Base-by-base conservation (phyloP, 23 tunicate species). In the Trididemnum miniatum region DNA sequence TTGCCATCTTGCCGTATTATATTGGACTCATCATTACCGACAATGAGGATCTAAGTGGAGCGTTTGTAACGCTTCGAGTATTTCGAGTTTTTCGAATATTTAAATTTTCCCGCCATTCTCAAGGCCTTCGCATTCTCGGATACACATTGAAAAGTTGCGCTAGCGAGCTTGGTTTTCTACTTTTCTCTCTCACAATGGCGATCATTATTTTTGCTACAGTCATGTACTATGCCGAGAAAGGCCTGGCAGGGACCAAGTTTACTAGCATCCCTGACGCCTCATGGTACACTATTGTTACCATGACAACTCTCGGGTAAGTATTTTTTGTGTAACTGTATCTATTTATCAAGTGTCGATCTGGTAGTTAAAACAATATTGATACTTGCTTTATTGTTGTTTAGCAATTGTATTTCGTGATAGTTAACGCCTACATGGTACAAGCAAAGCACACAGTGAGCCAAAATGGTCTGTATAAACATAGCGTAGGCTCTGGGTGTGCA, bases 61-160 rank as follows among this genome's bases (percentile, higher is more conserved):
- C 99, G n/a, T 95, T 95, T 59, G 99, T 95, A n/a, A 95, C 99
- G 28, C 85, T 95, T 15, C 91, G 99, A n/a, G 99, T 95, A n/a
- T 95, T 95, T 65, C 95, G 99, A 59, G 99, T 95, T 74, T 95
- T 95, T 84, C 88, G 99, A 82, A 95, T 95, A n/a, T 95, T 95
- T 77, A 95, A 95, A 80, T 95, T 95, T 73, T 95, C 99, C 35
- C 80, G 99, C 65, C 99, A 95, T 52, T 95, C 99, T 20, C 95
- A 87, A 84, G 99, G 99, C 2, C 82, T 95, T 22, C 96, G 99
- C 0, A 95, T 95, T 20, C 82, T 95, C 0, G 99, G 99, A 51
- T 95, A 95, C 83, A 95, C 99, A 20, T 74, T 95, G 74, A 95
- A 95, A 62, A 89, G 96, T 69, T 95, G 99, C 59, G 99, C 99